Evolutionary conservation across 1,140 invertebrate species (phyloP).

Genomic region (Microplitis demolitor): DNA sequence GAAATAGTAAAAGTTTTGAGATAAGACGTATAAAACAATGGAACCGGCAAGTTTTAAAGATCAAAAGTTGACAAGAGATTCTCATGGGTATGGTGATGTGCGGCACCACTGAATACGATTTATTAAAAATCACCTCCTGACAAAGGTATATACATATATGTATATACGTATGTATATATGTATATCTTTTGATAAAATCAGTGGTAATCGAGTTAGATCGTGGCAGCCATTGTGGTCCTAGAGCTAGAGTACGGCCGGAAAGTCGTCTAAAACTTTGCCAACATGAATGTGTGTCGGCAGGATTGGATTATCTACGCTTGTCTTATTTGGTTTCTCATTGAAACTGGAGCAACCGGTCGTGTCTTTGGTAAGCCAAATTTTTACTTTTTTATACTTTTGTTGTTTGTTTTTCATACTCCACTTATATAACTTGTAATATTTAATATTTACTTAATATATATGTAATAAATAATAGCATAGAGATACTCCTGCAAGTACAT

Average conservation of each 20-base stretch:
- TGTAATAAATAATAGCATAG: too few species aligned
- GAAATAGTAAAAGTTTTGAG: not conserved
- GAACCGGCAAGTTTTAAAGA: not conserved
- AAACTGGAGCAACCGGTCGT: constrained; percentile 43
- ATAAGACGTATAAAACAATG: constrained; percentile 2
- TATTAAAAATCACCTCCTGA: not conserved
- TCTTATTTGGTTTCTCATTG: constrained; percentile 52
- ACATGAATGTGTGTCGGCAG: constrained; percentile 50
- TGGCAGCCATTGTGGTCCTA: constrained; percentile 24
- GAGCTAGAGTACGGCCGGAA: constrained; percentile 1
- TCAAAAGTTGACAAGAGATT: not conserved
- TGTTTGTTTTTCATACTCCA: not conserved
- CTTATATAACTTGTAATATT: too few species aligned
- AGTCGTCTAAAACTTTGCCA: constrained; percentile 42
- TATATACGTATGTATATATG: not conserved
- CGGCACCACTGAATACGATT: constrained; percentile 1
- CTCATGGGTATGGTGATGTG: not conserved
- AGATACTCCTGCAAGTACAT: too few species aligned
- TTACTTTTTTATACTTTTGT: not conserved
- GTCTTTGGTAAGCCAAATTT: constrained; percentile 49
- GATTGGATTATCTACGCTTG: constrained; percentile 52
- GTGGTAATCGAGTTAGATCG: constrained; percentile 38
- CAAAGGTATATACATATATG: not conserved
- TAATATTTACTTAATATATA: too few species aligned
- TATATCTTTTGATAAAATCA: constrained; percentile 28